Evolutionary conservation across 2,888 invertebrate species (phyloP), one percentile per base, ranked within the genome.

Genomic region (Itoplectis maculator): DNA sequence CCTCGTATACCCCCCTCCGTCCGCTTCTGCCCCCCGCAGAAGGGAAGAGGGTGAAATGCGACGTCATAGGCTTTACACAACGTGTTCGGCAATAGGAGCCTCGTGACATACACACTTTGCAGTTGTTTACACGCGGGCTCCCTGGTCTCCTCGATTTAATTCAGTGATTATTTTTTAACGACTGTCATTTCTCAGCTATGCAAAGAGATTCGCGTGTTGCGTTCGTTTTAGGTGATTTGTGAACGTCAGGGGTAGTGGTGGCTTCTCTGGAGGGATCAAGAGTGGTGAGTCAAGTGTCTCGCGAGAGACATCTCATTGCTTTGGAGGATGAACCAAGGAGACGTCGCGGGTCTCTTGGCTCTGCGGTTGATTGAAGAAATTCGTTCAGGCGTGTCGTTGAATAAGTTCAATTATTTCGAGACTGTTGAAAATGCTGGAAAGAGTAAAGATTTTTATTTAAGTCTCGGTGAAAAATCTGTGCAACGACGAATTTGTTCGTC

Each of bases 111-210:
- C 76, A 85, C 76, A 84, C 75, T 84, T 74, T 88, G 90, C 89
- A 91, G 88, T 90, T 92, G 92, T 92, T 92, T 92, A 91, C 92
- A 92, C 87, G n/a, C n/a, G 89, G 83, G 82, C 72, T 68, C 70
- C 85, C 86, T 85, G 87, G 85, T 87, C 88, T 88, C n/a, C 90
- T 90, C 92, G 89, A 92, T 92, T 92, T 92, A 91, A 91, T 92
- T 92, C 90, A 87, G 89, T 92, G 92, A 92, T 92, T 92, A 92
- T 92, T 92, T 92, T 92, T 91, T 92, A 92, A 92, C 91, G 91
- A 92, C 90, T 84, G 85, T 61, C 82, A 81, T 82, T 75, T 75
- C 77, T 82, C 83, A 85, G 72, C 76, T 37, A 45, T 13, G 35
- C 13, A 59, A 65, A 20, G 47, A 66, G 29, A 49, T 45, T n/a